phyloP scores from a whole-genome alignment of 1,140 invertebrate genomes.

The Zaprionus lachaisei region DNA sequence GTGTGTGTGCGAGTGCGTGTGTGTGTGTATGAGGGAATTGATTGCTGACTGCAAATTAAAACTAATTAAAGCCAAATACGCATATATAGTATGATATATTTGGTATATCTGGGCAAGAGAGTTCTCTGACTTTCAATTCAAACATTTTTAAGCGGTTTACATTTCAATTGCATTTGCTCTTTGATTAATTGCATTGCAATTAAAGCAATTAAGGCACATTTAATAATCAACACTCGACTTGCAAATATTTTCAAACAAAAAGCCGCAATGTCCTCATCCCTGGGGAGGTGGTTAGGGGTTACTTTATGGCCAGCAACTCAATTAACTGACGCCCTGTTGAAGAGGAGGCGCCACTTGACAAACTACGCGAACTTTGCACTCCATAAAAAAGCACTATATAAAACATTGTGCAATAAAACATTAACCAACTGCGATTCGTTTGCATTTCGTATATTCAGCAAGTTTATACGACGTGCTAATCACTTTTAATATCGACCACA shows the following conservation, averaged over 20 bases:
- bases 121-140: slow-evolving; percentile 25
- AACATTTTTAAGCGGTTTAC: slow-evolving; percentile 54
- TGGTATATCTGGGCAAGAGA: neutral
- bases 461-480: slow-evolving; percentile 7
- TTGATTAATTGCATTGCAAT: slow-evolving; percentile 71
- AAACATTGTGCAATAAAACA: slow-evolving; percentile 5
- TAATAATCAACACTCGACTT: slow-evolving; percentile 59
- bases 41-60: slow-evolving; percentile 61
- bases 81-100: neutral
- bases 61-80: slow-evolving; percentile 67
- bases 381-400: neutral
- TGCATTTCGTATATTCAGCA: neutral
- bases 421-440: slow-evolving; percentile 2
- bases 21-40: slow-evolving; percentile 10
- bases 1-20: neutral
- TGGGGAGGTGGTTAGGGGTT: too few species aligned
- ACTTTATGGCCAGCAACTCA: slow-evolving; percentile 38
- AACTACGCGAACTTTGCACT: neutral
- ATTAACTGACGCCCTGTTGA: neutral
- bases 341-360: neutral
- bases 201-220: slow-evolving; percentile 66
- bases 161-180: slow-evolving; percentile 49
- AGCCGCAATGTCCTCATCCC: slow-evolving; percentile 7
- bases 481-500: neutral
- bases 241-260: slow-evolving; percentile 8